Percentiles rank a stretch among this genome's conserved stretches.
Conservation (phyloP, 2,888 invertebrate species). For the Dryadula phaetusa region DNA sequence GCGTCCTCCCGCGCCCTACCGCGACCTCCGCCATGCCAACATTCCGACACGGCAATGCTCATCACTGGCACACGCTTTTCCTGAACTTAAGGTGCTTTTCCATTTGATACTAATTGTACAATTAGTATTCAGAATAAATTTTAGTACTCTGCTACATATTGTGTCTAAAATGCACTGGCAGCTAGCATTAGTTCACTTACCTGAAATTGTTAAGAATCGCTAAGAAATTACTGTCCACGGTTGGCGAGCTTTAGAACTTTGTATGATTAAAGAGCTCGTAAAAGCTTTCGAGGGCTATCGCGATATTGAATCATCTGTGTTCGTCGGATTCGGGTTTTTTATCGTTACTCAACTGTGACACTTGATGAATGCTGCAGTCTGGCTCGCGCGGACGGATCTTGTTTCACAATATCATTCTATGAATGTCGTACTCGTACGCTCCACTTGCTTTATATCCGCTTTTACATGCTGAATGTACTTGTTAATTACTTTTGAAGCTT, state of each 20-base stretch:
- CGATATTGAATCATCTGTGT: slow-evolving; percentile 14
- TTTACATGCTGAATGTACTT: not conserved
- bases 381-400: slow-evolving; percentile 17
- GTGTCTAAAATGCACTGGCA: no score
- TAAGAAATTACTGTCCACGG: not conserved
- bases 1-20: not conserved
- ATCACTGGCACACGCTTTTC: slow-evolving; percentile 22
- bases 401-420: slow-evolving; percentile 19
- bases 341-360: slow-evolving; percentile 6
- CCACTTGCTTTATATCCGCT: not conserved
- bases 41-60: slow-evolving; percentile 21
- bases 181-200: no score
- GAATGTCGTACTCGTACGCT: slow-evolving; percentile 1
- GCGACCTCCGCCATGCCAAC: slow-evolving; percentile 17
- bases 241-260: not conserved
- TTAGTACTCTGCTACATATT: no score
- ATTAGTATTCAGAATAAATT: not conserved
- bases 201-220: not conserved
- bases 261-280: not conserved
- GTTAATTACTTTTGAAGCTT: not conserved
- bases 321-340: slow-evolving; percentile 19
- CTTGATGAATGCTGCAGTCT: not conserved
- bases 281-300: slow-evolving; percentile 8
- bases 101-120: no score
- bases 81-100: slow-evolving; percentile 2